Evolutionary conservation across 2,797 vertebrate genomes (phyloP).

Genomic region (Tenualosa thibaudeaui): DNA sequence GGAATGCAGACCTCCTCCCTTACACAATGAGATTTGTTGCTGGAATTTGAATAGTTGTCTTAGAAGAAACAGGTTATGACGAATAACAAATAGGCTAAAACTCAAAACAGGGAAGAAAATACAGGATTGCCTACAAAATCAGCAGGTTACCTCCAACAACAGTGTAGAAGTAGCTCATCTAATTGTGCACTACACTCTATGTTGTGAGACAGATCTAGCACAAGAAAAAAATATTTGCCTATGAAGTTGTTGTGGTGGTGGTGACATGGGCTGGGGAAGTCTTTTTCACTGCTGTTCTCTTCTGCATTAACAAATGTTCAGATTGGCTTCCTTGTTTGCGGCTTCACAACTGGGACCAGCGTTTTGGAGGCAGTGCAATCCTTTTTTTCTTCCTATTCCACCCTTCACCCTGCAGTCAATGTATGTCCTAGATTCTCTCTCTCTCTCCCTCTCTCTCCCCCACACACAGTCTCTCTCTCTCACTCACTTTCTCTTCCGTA

Average conservation of each 20-base stretch:
- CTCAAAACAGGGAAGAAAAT: not conserved
- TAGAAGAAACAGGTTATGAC: not conserved
- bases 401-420: conserved; percentile 73
- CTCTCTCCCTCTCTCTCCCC: conserved; percentile 6
- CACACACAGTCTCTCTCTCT: conserved; percentile 46
- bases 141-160: not conserved
- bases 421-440: conserved; percentile 73
- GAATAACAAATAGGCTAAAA: not conserved
- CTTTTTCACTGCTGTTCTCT: conserved; percentile 25
- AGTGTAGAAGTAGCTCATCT: not conserved
- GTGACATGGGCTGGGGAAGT: conserved; percentile 3
- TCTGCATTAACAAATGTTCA: conserved; percentile 52
- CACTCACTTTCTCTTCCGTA: conserved; percentile 31
- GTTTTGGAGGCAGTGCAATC: conserved; percentile 44
- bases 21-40: not conserved
- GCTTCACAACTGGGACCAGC: conserved; percentile 46
- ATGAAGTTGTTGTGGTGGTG: not conserved
- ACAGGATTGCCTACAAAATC: not conserved
- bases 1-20: not conserved
- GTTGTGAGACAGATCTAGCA: not conserved
- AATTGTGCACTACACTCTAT: not conserved
- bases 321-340: conserved; percentile 53
- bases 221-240: not conserved
- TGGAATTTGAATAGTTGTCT: not conserved
- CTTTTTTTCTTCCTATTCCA: conserved; percentile 53